Evolutionary conservation across 2,113 vertebrate species (phyloP).

Genomic region (Falco punctatus): DNA sequence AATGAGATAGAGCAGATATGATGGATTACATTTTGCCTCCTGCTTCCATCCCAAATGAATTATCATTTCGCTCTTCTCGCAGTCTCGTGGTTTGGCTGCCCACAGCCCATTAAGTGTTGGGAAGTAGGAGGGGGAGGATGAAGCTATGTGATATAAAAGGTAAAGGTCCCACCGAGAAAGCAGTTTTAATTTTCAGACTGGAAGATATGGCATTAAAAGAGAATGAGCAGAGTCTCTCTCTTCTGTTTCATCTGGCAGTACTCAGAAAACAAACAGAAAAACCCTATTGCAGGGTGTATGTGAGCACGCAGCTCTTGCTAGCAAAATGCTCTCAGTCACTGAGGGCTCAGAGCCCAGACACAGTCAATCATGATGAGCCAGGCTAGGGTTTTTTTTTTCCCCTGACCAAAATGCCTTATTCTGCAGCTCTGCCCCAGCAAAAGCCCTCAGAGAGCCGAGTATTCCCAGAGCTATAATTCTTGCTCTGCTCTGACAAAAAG

Average conservation of each 20-base stretch:
- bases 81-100: conserved; percentile 44
- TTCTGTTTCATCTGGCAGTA: background rate
- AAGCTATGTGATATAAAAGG: conserved; percentile 41
- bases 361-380: background rate
- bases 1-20: conserved; percentile 75
- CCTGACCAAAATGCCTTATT: background rate
- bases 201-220: conserved; percentile 11
- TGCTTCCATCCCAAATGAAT: conserved; percentile 70
- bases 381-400: background rate
- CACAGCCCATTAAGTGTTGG: conserved; percentile 37
- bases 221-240: background rate
- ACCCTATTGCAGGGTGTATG: background rate
- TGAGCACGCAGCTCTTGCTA: background rate
- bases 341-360: background rate
- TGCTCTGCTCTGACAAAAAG: background rate
- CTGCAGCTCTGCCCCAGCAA: background rate
- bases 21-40: conserved; percentile 72
- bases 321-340: accelerated
- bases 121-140: background rate
- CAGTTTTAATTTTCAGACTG: conserved; percentile 61
- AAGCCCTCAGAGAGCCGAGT: background rate
- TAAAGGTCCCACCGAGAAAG: conserved; percentile 64
- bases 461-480: background rate
- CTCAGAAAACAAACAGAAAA: background rate
- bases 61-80: conserved; percentile 62